These are phyloP conservation scores for Cervus canadensis DNA, from an alignment of 2,113 vertebrate species.

Conservation along the genomic window DNA sequence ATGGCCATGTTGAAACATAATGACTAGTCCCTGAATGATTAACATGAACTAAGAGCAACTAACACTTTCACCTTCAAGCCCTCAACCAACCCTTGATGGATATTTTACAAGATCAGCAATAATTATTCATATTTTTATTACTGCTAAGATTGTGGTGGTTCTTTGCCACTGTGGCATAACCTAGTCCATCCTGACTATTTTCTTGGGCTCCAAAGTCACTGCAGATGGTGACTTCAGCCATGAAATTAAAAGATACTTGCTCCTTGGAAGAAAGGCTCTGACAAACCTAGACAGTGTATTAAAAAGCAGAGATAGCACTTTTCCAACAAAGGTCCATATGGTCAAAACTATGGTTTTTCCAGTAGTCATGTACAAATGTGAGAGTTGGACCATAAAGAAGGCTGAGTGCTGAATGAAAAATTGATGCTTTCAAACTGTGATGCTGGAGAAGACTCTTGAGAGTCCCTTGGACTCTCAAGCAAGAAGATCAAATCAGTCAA, in stretches of 20 bases:
- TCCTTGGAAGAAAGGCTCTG: background rate
- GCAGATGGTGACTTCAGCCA: background rate
- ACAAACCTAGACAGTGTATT: background rate
- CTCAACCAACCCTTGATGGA: background rate
- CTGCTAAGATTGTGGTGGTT: background rate
- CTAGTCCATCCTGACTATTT: background rate
- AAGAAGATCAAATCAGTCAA: background rate
- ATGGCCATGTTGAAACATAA: background rate
- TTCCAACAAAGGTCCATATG: background rate
- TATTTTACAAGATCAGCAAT: background rate
- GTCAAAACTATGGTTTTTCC: background rate
- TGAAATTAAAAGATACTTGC: background rate
- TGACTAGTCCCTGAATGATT: background rate
- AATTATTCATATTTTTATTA: background rate
- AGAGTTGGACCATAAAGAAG: background rate
- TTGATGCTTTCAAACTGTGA: background rate
- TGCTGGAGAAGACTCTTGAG: background rate
- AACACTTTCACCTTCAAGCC: background rate
- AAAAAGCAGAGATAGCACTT: background rate
- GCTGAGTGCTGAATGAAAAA: background rate
- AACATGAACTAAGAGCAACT: background rate
- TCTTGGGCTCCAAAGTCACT: background rate
- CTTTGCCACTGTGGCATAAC: background rate
- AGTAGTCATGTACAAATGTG: background rate
- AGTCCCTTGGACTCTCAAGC: background rate